phyloP scores from a whole-genome alignment of 1,140 invertebrate genomes.

The Asobara japonica region DNA sequence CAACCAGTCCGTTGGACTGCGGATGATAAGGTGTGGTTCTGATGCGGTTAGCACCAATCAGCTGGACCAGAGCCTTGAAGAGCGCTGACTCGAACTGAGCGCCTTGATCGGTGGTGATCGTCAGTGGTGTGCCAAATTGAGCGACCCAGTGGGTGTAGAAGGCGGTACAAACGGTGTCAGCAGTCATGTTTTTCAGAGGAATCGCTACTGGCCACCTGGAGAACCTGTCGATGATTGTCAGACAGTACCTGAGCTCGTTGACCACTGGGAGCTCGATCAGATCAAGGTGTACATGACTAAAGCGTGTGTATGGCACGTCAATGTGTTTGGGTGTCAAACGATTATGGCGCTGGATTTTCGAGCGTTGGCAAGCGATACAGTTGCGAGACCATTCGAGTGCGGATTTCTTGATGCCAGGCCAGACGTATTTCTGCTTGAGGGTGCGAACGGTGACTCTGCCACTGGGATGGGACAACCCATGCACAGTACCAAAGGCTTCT shows the following conservation, averaged over 20 bases:
- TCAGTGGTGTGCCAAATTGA: conserved; percentile 48
- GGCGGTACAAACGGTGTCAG: conserved; percentile 18
- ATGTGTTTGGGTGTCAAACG: conserved; percentile 18
- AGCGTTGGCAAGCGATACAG: conserved; percentile 42
- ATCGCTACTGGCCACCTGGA: conserved; percentile 59
- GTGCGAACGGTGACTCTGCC: conserved; percentile 33
- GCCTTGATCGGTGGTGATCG: conserved; percentile 32
- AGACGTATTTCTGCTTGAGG: conserved; percentile 42
- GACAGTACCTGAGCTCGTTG: conserved; percentile 36
- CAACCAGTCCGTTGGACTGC: conserved; percentile 30
- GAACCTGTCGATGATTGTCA: conserved; percentile 41
- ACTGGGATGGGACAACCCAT: conserved; percentile 44
- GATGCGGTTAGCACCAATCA: not conserved
- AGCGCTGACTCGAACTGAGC: not conserved
- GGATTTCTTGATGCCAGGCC: conserved; percentile 43
- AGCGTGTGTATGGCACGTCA: conserved; percentile 30
- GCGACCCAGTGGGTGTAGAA: conserved; percentile 53
- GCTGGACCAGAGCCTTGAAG: not conserved
- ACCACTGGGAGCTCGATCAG: conserved; percentile 44
- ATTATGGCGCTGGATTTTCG: conserved; percentile 41
- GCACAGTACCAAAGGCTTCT: conserved; percentile 31
- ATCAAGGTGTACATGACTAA: conserved; percentile 52
- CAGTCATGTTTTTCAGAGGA: conserved; percentile 43
- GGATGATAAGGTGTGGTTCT: conserved; percentile 30
- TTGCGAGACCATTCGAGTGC: conserved; percentile 30